Evolutionary conservation across 2,113 vertebrate species (phyloP), one percentile per base, ranked within the genome.

Genomic region (Takifugu flavidus): DNA sequence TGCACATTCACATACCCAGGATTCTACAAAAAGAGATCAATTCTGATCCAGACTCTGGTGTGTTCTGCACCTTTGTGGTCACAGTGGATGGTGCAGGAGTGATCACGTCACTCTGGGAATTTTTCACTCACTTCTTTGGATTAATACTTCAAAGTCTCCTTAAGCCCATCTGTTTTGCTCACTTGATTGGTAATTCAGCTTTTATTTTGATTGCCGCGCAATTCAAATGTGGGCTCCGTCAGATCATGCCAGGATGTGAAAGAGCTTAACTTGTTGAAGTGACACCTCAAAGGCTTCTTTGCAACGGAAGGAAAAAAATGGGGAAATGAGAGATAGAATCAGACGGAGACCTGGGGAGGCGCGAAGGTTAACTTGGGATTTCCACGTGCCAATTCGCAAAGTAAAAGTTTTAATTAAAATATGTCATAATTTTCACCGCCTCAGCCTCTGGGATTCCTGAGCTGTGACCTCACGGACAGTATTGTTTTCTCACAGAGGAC

Each of bases 401-500:
- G 83, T 88, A 83, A 87, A 84, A 86, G 73, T 88, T 88, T 89
- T 86, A 88, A 89, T 90, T 90, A 90, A 90, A 89, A 85, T 80
- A 75, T 89, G 86, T 87, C 83, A 85, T 82, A 79, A 83, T 88
- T 88, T 83, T 86, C 75, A 80, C 80, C 57, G 72, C 83, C 82
- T 86, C 70, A 73, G 81, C 88, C 81, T 77, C 64, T 87, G 80
- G 84, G 83, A 89, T 89, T 89, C 82, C 80, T 86, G 59, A 79
- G 72, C 67, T 71, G 77, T 88, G 86, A 89, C 83, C 87, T 92
- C 84, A 89, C 72, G 61, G 85, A 86, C 78, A 77, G 69, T 86
- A 78, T 84, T 90, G 87, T 89, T 90, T 90, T 89, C 81, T 83
- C 67, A 59, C 50, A 58, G 79, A 85, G 82, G 79, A 87, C 64